Evolutionary conservation across 2,888 invertebrate species (phyloP), one percentile per base, ranked within the genome.

Genomic region (Ormyrus thymus): DNA sequence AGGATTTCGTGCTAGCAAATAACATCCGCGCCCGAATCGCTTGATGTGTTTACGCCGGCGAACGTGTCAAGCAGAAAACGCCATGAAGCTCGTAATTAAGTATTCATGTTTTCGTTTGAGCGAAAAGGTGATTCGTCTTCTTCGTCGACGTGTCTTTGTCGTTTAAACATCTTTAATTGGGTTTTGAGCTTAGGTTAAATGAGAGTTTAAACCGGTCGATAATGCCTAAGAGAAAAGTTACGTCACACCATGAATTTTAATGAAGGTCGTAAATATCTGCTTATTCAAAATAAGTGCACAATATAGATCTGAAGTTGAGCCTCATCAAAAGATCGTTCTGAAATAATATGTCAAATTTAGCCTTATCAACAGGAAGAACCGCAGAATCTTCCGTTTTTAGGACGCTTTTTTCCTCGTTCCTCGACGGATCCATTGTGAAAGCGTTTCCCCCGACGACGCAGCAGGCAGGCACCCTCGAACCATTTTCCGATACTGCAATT

Each of bases 401-500:
- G 7, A 9, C 51, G 15, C 1, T 59, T 59, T 70, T 50, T 70
- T 50, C 48, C 59, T 50, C 8, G 7, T 46, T 29, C 7, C 58
- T 10, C 10, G 11, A 46, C n/a, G 55, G 8, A 48, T 3, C 64
- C 64, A 64, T 62, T 72, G 72, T 72, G 55, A 29, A 4, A 29
- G 29, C 29, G 29, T 29, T 29, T 29, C 29, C 29, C 29, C 29
- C 29, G 29, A 29, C 29, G 29, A 43, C 43, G 53, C 15, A 11
- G 59, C 50, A 4, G 15, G 6, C 62, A 53, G 48, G 51, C 61
- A 65, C 62, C 46, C 46, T 62, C 53, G 50, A 76, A 48, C 62
- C 59, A 77, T 71, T 77, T 72, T 65, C 65, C 77, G 71, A 77
- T 77, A 72, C 58, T 77, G 66, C 65, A 77, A 77, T 72, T 61